These are phyloP conservation scores for Diplodus sargus DNA, from an alignment of 2,797 vertebrate genomes.

Conservation along the genomic window DNA sequence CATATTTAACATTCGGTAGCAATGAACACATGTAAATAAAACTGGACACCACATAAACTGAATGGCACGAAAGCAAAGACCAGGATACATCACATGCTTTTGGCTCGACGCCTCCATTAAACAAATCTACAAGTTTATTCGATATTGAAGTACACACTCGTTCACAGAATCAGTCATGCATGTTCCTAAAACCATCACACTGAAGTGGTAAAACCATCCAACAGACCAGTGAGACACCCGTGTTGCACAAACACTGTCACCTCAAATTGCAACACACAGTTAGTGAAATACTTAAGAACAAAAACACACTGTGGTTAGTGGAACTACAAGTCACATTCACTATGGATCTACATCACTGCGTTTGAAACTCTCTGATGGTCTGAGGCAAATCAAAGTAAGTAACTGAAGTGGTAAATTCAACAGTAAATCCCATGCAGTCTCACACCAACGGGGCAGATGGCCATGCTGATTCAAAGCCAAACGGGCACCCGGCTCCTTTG, in stretches of 20 bases:
- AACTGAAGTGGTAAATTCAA: conserved; percentile 14
- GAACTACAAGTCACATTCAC: conserved; percentile 13
- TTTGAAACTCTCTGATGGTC: not conserved
- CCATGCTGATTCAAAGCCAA: conserved; percentile 55
- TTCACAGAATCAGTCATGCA: conserved; percentile 10
- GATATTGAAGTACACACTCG: not conserved
- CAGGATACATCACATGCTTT: not conserved
- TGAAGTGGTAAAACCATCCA: conserved; percentile 5
- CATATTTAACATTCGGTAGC: not conserved
- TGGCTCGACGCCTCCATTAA: not conserved
- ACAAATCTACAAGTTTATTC: not conserved
- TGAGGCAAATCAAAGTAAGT: conserved; percentile 1
- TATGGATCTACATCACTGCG: not conserved
- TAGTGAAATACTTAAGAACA: not conserved
- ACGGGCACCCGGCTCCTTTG: conserved; percentile 33
- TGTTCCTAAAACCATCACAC: conserved; percentile 13
- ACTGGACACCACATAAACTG: not conserved
- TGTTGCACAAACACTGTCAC: conserved; percentile 5
- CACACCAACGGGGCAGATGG: conserved; percentile 62
- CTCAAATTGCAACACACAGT: not conserved
- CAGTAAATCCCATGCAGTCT: conserved; percentile 54
- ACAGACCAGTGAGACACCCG: conserved; percentile 1
- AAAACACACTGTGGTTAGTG: conserved; percentile 26
- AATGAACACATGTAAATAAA: not conserved
- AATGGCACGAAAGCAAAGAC: not conserved